phyloP scores from a whole-genome alignment of 2,888 invertebrate species.

The Macrosiphum euphorbiae region DNA sequence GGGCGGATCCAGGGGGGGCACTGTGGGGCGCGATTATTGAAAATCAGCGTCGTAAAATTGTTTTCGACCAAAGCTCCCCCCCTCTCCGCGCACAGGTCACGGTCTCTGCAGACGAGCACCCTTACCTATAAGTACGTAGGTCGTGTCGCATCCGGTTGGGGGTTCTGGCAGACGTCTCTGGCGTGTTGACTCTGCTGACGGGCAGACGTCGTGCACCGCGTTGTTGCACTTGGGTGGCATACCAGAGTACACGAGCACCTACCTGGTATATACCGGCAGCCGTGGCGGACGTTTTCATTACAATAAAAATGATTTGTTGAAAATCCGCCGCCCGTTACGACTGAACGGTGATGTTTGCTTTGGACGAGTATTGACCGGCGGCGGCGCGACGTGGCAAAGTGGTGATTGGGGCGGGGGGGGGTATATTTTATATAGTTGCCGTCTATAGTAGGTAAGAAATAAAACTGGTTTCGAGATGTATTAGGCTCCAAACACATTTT shows the following conservation, averaged over 20 bases:
- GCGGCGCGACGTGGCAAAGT: neutral
- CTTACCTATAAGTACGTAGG: neutral
- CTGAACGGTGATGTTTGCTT: neutral
- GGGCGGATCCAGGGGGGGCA: too few relatives aligned
- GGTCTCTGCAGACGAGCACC: too few relatives aligned
- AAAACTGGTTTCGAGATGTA: constrained; percentile 34
- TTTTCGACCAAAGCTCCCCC: too few relatives aligned
- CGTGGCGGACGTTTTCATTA: neutral
- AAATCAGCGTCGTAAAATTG: too few relatives aligned
- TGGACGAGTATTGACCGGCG: neutral
- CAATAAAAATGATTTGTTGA: constrained; percentile 13
- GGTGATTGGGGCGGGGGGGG: neutral
- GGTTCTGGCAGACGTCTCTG: neutral
- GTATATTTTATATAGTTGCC: neutral
- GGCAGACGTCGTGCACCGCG: neutral
- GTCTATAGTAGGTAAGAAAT: neutral
- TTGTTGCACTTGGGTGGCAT: neutral
- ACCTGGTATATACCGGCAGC: neutral
- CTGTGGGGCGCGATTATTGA: too few relatives aligned
- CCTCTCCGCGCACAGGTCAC: too few relatives aligned
- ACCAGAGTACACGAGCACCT: neutral
- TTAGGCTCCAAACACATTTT: neutral
- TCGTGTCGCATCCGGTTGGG: neutral
- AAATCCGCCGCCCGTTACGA: neutral
- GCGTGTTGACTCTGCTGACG: neutral